Conservation (phyloP, 2,797 vertebrate genomes). For the Eupleurogrammus muticus region DNA sequence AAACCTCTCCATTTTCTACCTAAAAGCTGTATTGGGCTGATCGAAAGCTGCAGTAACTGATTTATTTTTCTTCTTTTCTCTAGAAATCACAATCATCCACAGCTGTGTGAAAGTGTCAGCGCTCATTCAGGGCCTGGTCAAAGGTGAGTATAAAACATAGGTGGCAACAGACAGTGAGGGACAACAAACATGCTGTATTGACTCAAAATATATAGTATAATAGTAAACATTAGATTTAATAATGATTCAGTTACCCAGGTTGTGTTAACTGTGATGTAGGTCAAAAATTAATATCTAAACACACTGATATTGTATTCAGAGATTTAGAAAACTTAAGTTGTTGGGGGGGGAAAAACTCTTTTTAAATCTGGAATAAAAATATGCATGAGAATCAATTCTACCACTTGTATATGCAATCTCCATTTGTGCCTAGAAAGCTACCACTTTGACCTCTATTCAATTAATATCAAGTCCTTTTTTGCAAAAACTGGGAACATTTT, state of each 20-base stretch:
- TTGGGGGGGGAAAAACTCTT: neutral
- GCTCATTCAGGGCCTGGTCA: slow-evolving; percentile 94
- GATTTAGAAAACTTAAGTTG: neutral
- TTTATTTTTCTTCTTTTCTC: neutral
- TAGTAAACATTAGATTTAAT: no score
- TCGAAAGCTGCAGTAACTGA: neutral
- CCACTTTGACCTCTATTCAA: no score
- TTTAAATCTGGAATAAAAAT: no score
- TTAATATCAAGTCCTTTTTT: no score
- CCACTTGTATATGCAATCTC: no score
- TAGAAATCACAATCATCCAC: slow-evolving; percentile 92
- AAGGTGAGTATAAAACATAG: slow-evolving; percentile 83
- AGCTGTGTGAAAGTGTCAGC: slow-evolving; percentile 88
- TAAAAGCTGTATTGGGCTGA: neutral
- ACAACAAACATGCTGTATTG: slow-evolving; percentile 5
- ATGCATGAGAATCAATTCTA: no score
- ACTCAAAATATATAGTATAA: neutral
- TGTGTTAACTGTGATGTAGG: neutral
- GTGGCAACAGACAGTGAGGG: no score
- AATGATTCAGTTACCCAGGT: neutral
- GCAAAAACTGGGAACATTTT: no score
- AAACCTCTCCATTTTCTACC: neutral
- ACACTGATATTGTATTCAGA: neutral
- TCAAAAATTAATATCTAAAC: no score
- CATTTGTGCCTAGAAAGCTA: neutral